phyloP scores from a whole-genome alignment of 2,888 invertebrate species.

The Pandemis heparana region DNA sequence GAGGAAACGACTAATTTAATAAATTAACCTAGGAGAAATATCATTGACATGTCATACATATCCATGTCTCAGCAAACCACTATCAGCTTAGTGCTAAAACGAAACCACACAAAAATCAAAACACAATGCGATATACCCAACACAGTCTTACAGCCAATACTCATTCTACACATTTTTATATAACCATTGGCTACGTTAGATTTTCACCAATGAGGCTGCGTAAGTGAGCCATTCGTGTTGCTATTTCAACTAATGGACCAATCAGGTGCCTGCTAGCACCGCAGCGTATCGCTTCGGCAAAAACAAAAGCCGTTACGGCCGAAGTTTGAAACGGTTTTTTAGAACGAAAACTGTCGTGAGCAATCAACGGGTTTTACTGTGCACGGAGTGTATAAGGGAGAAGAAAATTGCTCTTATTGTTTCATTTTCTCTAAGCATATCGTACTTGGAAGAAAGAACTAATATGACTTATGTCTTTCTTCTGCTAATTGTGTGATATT shows the following conservation, averaged over 20 bases:
- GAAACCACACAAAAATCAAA: too few species aligned
- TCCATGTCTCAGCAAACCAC: too few species aligned
- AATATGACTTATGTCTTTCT: too few species aligned
- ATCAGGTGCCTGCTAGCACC: slow-evolving; percentile 62
- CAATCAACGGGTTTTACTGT: background rate
- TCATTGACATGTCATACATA: too few species aligned
- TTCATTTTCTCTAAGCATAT: too few species aligned
- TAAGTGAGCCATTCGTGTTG: slow-evolving; percentile 69
- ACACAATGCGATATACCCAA: background rate
- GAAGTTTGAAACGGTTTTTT: slow-evolving; percentile 9
- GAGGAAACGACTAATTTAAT: too few species aligned
- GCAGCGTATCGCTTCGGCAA: slow-evolving; percentile 46
- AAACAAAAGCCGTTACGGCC: background rate
- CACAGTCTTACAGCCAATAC: background rate
- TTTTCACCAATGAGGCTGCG: slow-evolving; percentile 65
- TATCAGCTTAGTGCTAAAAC: background rate
- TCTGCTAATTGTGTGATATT: too few species aligned
- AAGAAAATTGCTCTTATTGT: too few species aligned
- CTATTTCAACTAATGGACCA: slow-evolving; percentile 67
- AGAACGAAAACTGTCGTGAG: background rate
- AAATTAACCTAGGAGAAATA: too few species aligned
- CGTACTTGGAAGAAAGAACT: too few species aligned
- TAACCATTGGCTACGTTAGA: slow-evolving; percentile 43
- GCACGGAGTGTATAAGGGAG: background rate
- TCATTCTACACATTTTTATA: slow-evolving; percentile 9